Percentiles rank a stretch among this genome's conserved stretches.
Evolutionary conservation across 2,888 invertebrate genomes (phyloP).

Genomic region (Synergus gifuensis): DNA sequence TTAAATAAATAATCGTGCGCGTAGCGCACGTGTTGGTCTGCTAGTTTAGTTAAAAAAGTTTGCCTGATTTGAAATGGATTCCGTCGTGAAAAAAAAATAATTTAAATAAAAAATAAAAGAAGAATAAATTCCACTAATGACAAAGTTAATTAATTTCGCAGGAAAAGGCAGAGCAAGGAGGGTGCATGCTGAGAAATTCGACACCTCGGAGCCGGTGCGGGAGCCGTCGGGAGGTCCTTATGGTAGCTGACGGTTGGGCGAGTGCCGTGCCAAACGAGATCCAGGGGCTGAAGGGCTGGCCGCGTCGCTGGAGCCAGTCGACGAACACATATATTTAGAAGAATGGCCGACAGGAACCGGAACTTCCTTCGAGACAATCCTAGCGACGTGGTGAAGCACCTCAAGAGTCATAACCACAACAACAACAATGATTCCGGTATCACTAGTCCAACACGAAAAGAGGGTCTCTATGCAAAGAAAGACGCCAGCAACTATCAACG

Average conservation of each 20-base stretch:
- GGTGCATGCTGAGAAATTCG: constrained; percentile 70
- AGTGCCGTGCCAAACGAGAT: constrained; percentile 67
- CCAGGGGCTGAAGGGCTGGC: constrained; percentile 74
- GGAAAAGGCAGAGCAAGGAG: constrained; percentile 62
- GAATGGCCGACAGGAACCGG: constrained; percentile 67
- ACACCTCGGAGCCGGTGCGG: constrained; percentile 49
- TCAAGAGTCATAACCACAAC: constrained; percentile 42
- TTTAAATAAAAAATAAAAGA: background rate
- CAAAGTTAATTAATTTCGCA: constrained; percentile 46
- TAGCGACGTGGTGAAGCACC: constrained; percentile 43
- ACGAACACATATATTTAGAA: constrained; percentile 71
- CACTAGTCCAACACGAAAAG: constrained; percentile 52
- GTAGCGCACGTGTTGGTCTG: too few relatives aligned
- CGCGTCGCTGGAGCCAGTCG: constrained; percentile 74
- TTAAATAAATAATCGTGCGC: too few relatives aligned
- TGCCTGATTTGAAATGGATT: too few relatives aligned
- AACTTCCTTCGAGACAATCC: constrained; percentile 57
- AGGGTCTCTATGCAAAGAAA: constrained; percentile 59
- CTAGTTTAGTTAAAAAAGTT: too few relatives aligned
- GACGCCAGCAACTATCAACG: constrained; percentile 58
- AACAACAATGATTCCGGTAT: constrained; percentile 48
- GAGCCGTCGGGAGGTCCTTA: constrained; percentile 69
- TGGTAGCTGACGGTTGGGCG: constrained; percentile 70
- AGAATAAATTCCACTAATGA: constrained; percentile 5
- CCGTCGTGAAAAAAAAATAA: too few relatives aligned